Evolutionary conservation across 2,797 vertebrate species (phyloP), one percentile per base, ranked within the genome.

Genomic region (Paramormyrops hopkinsi): DNA sequence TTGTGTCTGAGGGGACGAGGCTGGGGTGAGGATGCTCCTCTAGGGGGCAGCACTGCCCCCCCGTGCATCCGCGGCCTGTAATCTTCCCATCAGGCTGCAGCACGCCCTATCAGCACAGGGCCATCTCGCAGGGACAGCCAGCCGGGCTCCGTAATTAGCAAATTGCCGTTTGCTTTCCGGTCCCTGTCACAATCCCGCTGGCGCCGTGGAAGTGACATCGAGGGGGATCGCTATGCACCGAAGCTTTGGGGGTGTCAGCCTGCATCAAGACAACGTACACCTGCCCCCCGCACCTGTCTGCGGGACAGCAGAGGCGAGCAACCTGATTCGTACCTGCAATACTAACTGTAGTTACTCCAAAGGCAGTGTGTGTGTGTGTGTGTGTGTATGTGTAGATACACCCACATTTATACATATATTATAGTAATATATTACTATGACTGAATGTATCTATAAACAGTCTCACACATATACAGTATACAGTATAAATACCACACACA

Each of bases 121-220:
- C 62, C 88, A 91, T 86, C 89, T 90, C 92, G 92, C 89, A 92
- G 92, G 93, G 92, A 91, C 93, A 93, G 93, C 65, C 92, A 94
- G 92, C 92, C 92, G 91, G 93, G 89, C 73, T 17, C 92, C 93
- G 92, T 95, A 96, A 96, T 96, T 94, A 95, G 93, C 93, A 95
- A 96, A 95, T 95, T 94, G 95, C 95, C 96, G 94, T 96, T 96
- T 96, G 95, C 93, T 93, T 91, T 50, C 93, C 88, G 56, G 91
- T 92, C 93, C 92, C 88, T 94, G 93, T 94, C 94, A 91, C 92
- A 91, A 93, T 92, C 90, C 90, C 89, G 11, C 87, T 89, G 89
- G 3, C 25, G 91, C 93, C 88, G 7, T 53, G 11, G 65, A 88
- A 46, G 46, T 54, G 7, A 82, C 85, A 33, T 29, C 44, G 3